Evolutionary conservation across 2,113 vertebrate species (phyloP).

Genomic region (Heloderma charlesbogerti): DNA sequence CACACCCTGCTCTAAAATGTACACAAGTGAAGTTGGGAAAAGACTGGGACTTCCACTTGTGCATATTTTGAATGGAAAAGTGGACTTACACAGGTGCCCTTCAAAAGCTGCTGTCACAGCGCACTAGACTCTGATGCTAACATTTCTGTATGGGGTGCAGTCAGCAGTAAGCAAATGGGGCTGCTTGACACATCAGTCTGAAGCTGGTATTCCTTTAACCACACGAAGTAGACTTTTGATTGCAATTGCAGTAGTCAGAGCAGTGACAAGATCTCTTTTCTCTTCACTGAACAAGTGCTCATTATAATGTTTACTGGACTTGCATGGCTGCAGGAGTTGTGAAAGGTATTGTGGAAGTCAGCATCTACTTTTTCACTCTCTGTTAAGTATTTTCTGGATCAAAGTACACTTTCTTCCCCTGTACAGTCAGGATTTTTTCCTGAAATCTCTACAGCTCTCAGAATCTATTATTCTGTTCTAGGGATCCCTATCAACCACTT

Average conservation of each 20-base stretch:
- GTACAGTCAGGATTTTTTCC: neutral
- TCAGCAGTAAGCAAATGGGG: neutral
- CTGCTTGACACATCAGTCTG: neutral
- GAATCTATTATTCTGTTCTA: neutral
- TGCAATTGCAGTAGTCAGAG: conserved; percentile 13
- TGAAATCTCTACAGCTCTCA: neutral
- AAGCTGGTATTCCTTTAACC: neutral
- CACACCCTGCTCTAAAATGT: too few species aligned
- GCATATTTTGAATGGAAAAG: neutral
- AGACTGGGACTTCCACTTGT: neutral
- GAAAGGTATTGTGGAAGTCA: neutral
- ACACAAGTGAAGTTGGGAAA: neutral
- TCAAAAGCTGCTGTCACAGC: neutral
- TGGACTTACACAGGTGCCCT: neutral
- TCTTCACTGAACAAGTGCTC: neutral
- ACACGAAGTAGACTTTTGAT: neutral
- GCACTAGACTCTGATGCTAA: neutral
- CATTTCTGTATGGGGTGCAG: neutral
- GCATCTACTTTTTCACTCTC: neutral
- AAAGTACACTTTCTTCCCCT: neutral
- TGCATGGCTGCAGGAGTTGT: neutral
- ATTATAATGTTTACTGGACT: neutral
- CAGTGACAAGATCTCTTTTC: neutral
- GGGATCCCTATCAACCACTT: too few species aligned
- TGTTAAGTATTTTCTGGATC: neutral